Evolutionary conservation across 53 echinoderm and acorn worm genomes (phyloP).

Genomic region (Antedon mediterranea): DNA sequence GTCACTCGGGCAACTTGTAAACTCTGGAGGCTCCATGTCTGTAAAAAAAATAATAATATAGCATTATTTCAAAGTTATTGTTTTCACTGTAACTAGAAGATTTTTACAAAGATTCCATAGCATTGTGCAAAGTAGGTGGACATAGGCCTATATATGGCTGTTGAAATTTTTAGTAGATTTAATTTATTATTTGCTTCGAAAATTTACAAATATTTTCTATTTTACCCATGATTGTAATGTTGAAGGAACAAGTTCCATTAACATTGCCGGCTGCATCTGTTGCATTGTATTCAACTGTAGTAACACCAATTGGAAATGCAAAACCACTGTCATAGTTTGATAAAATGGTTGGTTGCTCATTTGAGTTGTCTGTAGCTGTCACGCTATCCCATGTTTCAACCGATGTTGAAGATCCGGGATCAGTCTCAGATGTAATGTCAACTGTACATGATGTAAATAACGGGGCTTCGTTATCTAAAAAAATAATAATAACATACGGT

Average conservation of each 20-base stretch:
- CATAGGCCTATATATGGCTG: no score
- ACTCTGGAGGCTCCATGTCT: conserved; percentile 24
- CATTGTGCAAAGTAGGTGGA: no score
- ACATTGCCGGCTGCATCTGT: conserved; percentile 16
- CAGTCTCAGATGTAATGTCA: neutral
- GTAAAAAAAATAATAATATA: neutral
- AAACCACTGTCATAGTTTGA: neutral
- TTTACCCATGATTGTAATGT: conserved; percentile 15
- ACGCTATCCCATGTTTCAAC: neutral
- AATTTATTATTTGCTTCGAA: no score
- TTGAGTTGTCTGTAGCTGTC: neutral
- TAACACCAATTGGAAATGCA: conserved; percentile 19
- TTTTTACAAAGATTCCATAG: no score
- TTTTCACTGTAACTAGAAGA: no score
- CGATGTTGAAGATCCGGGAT: neutral
- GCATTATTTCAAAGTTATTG: no score
- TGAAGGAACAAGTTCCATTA: conserved; percentile 19
- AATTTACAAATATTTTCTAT: neutral
- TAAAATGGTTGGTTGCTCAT: neutral
- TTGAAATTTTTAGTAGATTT: no score
- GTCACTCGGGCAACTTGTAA: conserved; percentile 8
- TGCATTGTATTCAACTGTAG: conserved; percentile 7
- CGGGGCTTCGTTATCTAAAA: neutral
- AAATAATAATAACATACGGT: no score
- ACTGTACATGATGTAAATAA: neutral